Conservation (phyloP, 2,113 vertebrate genomes). For the Erinaceus europaeus region DNA sequence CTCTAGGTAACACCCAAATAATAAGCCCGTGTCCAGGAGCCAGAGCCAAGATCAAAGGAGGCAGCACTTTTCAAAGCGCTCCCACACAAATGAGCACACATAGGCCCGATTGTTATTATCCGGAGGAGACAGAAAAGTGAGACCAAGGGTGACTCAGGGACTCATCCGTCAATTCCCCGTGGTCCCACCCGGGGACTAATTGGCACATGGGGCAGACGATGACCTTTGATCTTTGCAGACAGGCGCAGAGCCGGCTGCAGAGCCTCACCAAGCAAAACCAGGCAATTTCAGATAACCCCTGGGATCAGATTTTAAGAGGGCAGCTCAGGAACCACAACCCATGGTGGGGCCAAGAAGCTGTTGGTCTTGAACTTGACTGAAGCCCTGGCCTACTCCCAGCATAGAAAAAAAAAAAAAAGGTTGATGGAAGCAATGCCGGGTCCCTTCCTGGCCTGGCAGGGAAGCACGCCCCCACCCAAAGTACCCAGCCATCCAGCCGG, state of each 20-base stretch:
- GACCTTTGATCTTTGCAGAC: conserved; percentile 67
- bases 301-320: background rate
- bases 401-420: too few relatives aligned
- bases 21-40: background rate
- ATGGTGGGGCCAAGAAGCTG: background rate
- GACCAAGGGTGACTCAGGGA: conserved; percentile 55
- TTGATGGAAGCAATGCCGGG: background rate
- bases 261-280: background rate
- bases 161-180: conserved; percentile 37
- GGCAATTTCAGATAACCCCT: background rate
- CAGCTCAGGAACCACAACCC: background rate
- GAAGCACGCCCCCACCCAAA: background rate
- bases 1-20: conserved; percentile 20
- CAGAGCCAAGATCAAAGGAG: conserved; percentile 48
- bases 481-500: too few relatives aligned
- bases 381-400: too few relatives aligned
- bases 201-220: conserved; percentile 28
- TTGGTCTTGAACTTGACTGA: too few relatives aligned
- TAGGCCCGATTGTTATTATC: background rate
- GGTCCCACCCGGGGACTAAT: conserved; percentile 51
- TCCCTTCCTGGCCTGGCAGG: background rate
- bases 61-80: background rate
- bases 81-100: background rate
- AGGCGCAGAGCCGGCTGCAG: background rate
- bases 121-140: conserved; percentile 29